Percentiles rank a stretch among this genome's conserved stretches.
Evolutionary conservation across 2,888 invertebrate species (phyloP).

Genomic region (Empis stercorea): DNA sequence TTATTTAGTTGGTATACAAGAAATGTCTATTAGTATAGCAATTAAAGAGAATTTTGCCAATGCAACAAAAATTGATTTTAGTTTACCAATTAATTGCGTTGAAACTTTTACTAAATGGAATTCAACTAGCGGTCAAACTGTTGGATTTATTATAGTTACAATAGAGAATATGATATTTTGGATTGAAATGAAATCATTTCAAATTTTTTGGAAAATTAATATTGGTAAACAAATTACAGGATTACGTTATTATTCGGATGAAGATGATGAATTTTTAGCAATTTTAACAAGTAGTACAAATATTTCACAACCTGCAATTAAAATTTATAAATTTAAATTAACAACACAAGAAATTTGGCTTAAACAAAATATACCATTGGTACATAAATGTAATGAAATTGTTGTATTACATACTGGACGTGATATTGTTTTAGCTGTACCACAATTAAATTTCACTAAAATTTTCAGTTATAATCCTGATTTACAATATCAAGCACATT

Average conservation of each 20-base stretch:
- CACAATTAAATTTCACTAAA: constrained; percentile 22
- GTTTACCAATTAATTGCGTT: constrained; percentile 16
- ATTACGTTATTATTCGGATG: constrained; percentile 21
- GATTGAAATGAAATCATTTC: constrained; percentile 18
- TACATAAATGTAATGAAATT: constrained; percentile 18
- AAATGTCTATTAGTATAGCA: constrained; percentile 18
- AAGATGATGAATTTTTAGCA: constrained; percentile 20
- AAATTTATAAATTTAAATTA: constrained; percentile 26
- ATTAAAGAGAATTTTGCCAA: constrained; percentile 13
- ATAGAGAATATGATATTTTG: constrained; percentile 21
- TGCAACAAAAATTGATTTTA: constrained; percentile 11
- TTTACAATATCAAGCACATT: constrained; percentile 13
- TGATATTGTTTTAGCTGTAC: constrained; percentile 27
- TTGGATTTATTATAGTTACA: constrained; percentile 20
- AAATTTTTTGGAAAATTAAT: constrained; percentile 25
- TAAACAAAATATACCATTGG: constrained; percentile 25
- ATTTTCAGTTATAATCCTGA: constrained; percentile 26
- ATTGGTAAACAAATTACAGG: constrained; percentile 18
- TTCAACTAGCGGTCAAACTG: constrained; percentile 15
- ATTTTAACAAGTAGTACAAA: constrained; percentile 17
- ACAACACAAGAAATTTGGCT: constrained; percentile 27
- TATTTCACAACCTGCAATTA: constrained; percentile 15
- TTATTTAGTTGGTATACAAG: constrained; percentile 24
- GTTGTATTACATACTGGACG: constrained; percentile 26
- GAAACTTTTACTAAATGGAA: constrained; percentile 26